phyloP scores from a whole-genome alignment of 1,140 invertebrate genomes.

The Stenopsyche tienmushanensis region DNA sequence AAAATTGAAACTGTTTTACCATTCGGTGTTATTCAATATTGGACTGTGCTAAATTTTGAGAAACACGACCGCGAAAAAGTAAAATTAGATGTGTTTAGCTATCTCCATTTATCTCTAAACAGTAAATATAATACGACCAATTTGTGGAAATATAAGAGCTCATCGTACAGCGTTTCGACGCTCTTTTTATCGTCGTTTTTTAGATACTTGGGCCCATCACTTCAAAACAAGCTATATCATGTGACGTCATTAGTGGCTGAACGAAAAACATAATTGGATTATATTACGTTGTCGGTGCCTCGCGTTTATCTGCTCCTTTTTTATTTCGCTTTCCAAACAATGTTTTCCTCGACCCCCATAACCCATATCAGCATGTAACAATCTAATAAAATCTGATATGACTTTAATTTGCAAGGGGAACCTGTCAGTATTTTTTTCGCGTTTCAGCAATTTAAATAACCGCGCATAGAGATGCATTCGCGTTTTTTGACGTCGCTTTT shows the following conservation, averaged over 20 bases:
- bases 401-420: constrained; percentile 29
- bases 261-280: constrained; percentile 26
- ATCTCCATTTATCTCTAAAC: too few species aligned
- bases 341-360: constrained; percentile 5
- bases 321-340: constrained; percentile 24
- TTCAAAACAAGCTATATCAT: constrained; percentile 24
- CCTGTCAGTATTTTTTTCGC: background rate
- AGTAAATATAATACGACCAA: constrained; percentile 26
- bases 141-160: constrained; percentile 29
- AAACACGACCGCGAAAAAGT: background rate
- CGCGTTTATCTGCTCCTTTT: background rate
- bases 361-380: constrained; percentile 28
- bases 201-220: background rate
- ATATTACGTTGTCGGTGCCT: constrained; percentile 13
- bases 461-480: background rate
- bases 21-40: too few species aligned
- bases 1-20: too few species aligned
- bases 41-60: too few species aligned
- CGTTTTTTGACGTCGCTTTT: too few species aligned
- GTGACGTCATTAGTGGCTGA: constrained; percentile 30
- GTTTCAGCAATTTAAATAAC: background rate
- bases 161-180: background rate
- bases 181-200: background rate
- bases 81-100: background rate
- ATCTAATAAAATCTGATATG: constrained; percentile 39